phyloP scores from a whole-genome alignment of 2,888 invertebrate species.

The Sicus ferrugineus region DNA sequence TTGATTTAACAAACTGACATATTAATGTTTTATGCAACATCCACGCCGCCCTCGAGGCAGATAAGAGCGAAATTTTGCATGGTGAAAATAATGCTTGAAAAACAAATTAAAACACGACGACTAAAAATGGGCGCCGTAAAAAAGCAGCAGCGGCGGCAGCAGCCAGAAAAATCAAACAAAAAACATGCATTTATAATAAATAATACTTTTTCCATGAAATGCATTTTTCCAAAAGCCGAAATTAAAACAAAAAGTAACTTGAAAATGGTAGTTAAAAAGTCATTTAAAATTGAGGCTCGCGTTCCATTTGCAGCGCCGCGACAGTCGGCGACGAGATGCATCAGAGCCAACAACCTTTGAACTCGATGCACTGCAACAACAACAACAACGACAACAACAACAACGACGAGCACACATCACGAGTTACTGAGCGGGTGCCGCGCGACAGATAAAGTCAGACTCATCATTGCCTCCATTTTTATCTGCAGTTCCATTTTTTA shows the following conservation, averaged over 20 bases:
- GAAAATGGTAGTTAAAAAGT: slow-evolving; percentile 16
- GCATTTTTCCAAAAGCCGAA: neutral
- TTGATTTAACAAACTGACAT: slow-evolving; percentile 38
- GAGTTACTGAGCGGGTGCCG: neutral
- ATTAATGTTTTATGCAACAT: slow-evolving; percentile 40
- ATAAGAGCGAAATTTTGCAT: slow-evolving; percentile 19
- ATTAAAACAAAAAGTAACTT: neutral
- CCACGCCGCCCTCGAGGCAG: slow-evolving; percentile 20
- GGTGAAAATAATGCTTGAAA: slow-evolving; percentile 11
- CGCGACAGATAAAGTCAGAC: slow-evolving; percentile 6
- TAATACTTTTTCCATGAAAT: slow-evolving; percentile 19
- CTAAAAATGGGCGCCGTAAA: neutral
- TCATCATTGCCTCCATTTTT: slow-evolving; percentile 16
- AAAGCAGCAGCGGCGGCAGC: neutral
- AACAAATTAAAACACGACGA: slow-evolving; percentile 6
- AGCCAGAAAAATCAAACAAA: slow-evolving; percentile 14
- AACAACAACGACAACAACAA: neutral
- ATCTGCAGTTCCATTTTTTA: slow-evolving; percentile 19
- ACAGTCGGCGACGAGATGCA: slow-evolving; percentile 5
- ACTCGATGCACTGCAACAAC: neutral
- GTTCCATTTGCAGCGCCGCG: slow-evolving; percentile 14
- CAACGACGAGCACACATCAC: neutral
- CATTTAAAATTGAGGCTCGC: slow-evolving; percentile 21
- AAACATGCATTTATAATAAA: slow-evolving; percentile 30
- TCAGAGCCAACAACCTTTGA: slow-evolving; percentile 14